Evolutionary conservation across 1,140 invertebrate species (phyloP).

Genomic region (Panulirus ornatus): DNA sequence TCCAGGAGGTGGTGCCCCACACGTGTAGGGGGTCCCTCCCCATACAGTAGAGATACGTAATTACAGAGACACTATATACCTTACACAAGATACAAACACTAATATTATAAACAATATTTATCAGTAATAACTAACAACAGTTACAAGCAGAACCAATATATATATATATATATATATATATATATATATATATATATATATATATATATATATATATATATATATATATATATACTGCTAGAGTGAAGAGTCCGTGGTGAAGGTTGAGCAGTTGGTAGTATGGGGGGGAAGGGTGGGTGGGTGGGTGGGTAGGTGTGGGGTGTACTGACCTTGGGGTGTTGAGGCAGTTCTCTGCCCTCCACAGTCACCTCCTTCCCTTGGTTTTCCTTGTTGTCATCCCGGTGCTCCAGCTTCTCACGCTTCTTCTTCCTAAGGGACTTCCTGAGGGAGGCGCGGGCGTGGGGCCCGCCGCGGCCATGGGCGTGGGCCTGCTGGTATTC

Average conservation of each 20-base stretch:
- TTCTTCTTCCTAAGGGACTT: constrained; percentile 42
- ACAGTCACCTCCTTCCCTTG: not conserved
- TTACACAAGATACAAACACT: no score
- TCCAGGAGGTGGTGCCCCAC: no score
- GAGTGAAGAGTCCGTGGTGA: not conserved
- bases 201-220: no score
- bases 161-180: no score
- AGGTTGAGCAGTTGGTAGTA: not conserved
- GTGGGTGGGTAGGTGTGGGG: not conserved
- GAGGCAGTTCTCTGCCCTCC: not conserved
- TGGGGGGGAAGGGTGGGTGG: not conserved
- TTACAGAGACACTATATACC: no score
- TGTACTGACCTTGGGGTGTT: constrained; percentile 26
- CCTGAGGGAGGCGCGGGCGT: constrained; percentile 43
- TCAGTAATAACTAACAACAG: no score
- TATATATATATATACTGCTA: no score
- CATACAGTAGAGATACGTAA: no score
- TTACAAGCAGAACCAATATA: no score
- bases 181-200: no score
- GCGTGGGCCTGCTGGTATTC: constrained; percentile 3
- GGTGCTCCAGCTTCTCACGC: constrained; percentile 8
- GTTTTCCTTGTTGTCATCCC: constrained; percentile 36
- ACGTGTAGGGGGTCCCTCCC: no score
- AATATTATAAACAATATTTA: no score
- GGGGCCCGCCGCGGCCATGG: not conserved